These are phyloP conservation scores for Uromys caudimaculatus DNA, from an alignment of 2,797 vertebrate genomes.

Conservation along the genomic window DNA sequence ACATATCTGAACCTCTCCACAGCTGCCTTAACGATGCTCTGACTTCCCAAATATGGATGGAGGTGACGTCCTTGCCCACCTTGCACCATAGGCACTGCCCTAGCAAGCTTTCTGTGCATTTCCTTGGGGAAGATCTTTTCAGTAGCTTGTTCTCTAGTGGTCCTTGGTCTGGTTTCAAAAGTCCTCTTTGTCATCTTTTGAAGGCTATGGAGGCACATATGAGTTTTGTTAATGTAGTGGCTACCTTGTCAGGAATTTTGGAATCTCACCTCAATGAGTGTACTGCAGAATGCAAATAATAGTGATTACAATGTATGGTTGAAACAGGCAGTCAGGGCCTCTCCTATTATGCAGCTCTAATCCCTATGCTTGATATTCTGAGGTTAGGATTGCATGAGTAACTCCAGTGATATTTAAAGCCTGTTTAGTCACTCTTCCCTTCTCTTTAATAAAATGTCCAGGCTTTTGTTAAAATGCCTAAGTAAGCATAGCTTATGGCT, in stretches of 20 bases:
- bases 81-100: background rate
- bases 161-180: background rate
- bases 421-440: background rate
- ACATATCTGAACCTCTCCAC: rapidly evolving
- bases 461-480: too few species aligned
- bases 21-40: background rate
- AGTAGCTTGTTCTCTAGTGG: background rate
- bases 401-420: background rate
- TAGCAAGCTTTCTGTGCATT: background rate
- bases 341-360: background rate
- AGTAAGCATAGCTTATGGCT: background rate
- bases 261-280: rapidly evolving
- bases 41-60: background rate
- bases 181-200: background rate
- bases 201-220: background rate
- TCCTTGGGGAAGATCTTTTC: background rate
- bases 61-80: rapidly evolving
- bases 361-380: background rate
- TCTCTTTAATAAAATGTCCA: too few species aligned
- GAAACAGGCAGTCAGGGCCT: background rate
- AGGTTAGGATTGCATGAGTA: background rate
- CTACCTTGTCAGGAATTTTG: background rate
- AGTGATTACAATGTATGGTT: background rate
- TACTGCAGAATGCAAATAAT: background rate
- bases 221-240: background rate